phyloP scores from a whole-genome alignment of 2,113 vertebrate species.

The Anolis sagrei region DNA sequence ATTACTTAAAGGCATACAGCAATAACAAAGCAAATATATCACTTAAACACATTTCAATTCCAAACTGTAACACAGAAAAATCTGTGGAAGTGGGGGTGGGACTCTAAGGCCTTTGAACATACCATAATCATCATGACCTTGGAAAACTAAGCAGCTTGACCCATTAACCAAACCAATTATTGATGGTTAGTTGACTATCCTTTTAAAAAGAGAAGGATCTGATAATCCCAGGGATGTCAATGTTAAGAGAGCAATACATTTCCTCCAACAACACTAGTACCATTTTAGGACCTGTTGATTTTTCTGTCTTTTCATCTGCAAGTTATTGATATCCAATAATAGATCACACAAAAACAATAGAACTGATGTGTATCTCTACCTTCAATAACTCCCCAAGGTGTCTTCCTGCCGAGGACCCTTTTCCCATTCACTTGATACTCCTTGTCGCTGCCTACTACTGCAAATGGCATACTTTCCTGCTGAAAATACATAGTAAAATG shows the following conservation, averaged over 20 bases:
- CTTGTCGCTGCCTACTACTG: constrained; percentile 97
- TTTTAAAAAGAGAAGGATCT: too few species aligned
- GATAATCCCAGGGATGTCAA: background rate
- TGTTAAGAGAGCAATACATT: background rate
- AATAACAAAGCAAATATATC: too few species aligned
- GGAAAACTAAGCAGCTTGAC: too few species aligned
- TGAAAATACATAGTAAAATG: constrained; percentile 56
- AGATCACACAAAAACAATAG: background rate
- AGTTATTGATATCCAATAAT: background rate
- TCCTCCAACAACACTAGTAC: background rate
- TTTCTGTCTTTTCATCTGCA: background rate
- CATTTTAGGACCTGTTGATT: background rate
- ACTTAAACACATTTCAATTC: too few species aligned
- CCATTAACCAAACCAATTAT: background rate
- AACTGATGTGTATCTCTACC: constrained; percentile 75
- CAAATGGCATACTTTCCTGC: constrained; percentile 97
- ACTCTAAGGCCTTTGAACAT: too few species aligned
- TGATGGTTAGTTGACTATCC: background rate
- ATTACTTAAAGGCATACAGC: too few species aligned
- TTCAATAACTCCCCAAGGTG: constrained; percentile 96
- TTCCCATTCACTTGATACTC: constrained; percentile 97
- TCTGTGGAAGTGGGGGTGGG: too few species aligned
- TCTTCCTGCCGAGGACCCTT: constrained; percentile 94
- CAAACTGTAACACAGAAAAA: too few species aligned
- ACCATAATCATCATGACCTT: too few species aligned